Evolutionary conservation across 2,113 vertebrate species (phyloP).

Genomic region (Podocnemis expansa): DNA sequence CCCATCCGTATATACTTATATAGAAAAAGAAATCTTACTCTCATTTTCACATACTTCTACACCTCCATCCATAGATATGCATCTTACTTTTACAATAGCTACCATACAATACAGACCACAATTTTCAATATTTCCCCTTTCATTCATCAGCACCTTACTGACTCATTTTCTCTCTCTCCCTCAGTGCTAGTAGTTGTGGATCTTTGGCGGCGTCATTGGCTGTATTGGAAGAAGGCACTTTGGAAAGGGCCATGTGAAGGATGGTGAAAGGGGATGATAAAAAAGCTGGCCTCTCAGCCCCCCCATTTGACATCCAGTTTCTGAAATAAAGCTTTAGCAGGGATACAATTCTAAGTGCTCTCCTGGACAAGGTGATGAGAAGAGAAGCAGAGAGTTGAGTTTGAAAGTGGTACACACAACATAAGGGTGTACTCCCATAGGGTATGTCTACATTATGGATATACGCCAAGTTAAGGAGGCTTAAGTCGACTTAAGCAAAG

Average conservation of each 20-base stretch:
- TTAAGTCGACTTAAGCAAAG: too few relatives aligned
- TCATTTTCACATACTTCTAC: background rate
- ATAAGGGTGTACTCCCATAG: background rate
- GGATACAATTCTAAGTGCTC: background rate
- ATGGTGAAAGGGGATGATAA: background rate
- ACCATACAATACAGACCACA: background rate
- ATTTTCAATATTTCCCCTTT: background rate
- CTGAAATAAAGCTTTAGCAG: background rate
- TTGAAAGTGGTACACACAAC: background rate
- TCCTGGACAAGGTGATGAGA: background rate
- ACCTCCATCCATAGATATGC: background rate
- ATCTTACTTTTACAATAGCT: background rate
- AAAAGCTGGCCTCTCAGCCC: background rate
- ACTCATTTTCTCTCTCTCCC: background rate
- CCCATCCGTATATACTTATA: background rate
- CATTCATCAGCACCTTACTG: background rate
- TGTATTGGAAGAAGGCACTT: background rate
- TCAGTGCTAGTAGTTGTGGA: rapidly evolving
- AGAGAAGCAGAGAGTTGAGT: rapidly evolving
- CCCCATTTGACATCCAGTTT: background rate
- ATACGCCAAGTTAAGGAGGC: too few relatives aligned
- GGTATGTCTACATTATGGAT: too few relatives aligned
- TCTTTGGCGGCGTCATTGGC: background rate
- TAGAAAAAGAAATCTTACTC: background rate
- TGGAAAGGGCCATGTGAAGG: background rate